Base-by-base conservation (phyloP, 2,797 vertebrate species). In the Sebastiscus tertius region DNA sequence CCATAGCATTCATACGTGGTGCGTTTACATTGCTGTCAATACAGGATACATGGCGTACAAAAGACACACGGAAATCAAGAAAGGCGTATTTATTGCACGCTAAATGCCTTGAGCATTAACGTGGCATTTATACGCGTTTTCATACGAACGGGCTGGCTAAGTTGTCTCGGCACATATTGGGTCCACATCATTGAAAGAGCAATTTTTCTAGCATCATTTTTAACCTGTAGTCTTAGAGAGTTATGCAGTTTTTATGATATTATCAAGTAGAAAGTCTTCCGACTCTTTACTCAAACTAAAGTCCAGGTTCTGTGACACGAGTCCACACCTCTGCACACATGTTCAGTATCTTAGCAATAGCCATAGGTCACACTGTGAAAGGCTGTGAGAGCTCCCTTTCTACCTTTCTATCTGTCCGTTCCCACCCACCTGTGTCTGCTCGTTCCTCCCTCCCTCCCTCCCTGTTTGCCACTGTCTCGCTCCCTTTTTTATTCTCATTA, bases 401-500 rank as follows among this genome's bases (percentile, higher is more conserved):
- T 29, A 52, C 76, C 79, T 73, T 42, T 65, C 80, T 27, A 10
- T 65, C n/a, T 42, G 63, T 78, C 76, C 75, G 16, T 71, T 75
- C 69, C 81, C 84, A 79, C 82, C 80, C 77, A 87, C 83, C 80
- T 72, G 55, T 81, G 72, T 80, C 82, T 81, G 77, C 79, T 78
- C 60, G 1, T 36, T 27, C 60, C 66, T 67, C 77, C 67, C 34
- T 72, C 46, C 71, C 68, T 63, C 59, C 69, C 71, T 66, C 72
- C 46, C 59, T 16, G 20, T 84, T 82, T 81, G 82, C 68, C 52
- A 29, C 84, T 54, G 66, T 83, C 80, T 75, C 72, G 2, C 67
- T 82, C 36, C 69, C 39, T 29, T 71, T 87, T 72, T 82, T 58
- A 66, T 72, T 82, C 81, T 91, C 85, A 90, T 91, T 89, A 91